These are phyloP conservation scores for Acanthosoma haemorrhoidale DNA, from an alignment of 2,888 invertebrate genomes.

Conservation along the genomic window DNA sequence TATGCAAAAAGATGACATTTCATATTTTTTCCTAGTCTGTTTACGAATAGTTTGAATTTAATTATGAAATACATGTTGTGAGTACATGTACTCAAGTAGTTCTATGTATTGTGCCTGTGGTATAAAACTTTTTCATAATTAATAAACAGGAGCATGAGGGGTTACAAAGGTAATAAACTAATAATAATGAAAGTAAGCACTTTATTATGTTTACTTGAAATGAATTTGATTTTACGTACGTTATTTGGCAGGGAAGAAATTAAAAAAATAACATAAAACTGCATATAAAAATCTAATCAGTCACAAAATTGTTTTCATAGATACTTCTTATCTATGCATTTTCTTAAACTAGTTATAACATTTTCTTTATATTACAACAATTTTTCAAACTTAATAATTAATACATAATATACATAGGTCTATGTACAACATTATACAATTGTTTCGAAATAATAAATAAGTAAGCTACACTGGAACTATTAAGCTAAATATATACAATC, in stretches of 20 bases:
- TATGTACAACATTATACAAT: constrained; percentile 24
- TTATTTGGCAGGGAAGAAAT: constrained; percentile 14
- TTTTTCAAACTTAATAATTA: constrained; percentile 20
- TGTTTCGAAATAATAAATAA: constrained; percentile 28
- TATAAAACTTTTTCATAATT: not conserved
- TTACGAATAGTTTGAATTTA: too few species aligned
- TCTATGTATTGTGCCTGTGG: too few species aligned
- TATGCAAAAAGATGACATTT: too few species aligned
- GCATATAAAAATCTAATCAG: constrained; percentile 21
- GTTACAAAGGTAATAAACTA: not conserved
- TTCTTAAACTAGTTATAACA: not conserved
- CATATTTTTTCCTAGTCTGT: too few species aligned
- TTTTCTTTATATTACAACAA: constrained; percentile 11
- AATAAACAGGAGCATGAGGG: not conserved
- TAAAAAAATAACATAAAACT: not conserved
- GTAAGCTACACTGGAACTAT: constrained; percentile 11
- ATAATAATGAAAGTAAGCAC: not conserved
- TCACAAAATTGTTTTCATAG: constrained; percentile 3
- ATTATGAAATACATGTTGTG: too few species aligned
- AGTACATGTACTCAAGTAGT: too few species aligned
- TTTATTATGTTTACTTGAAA: not conserved
- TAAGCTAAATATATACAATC: constrained; percentile 22
- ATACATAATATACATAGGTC: constrained; percentile 21
- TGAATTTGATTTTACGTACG: constrained; percentile 6
- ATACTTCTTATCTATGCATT: constrained; percentile 4